A percentile compares a stretch with the other conserved stretches of the same genome.
These are phyloP conservation scores for Potamilus streckersoni DNA, from an alignment of 1,140 invertebrate species.

Conservation along the genomic window DNA sequence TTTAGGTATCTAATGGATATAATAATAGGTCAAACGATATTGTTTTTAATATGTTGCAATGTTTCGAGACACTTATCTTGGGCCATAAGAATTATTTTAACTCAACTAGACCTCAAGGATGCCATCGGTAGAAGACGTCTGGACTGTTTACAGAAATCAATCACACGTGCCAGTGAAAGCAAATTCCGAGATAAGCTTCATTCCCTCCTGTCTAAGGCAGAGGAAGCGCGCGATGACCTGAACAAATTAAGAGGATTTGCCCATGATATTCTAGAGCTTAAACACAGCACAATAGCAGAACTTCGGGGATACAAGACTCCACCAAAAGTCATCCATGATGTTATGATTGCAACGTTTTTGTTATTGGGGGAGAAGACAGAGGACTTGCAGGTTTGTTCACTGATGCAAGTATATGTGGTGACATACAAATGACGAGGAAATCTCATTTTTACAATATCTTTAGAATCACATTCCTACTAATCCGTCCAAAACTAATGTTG, in stretches of 20 bases:
- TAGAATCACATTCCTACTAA: too few relatives aligned
- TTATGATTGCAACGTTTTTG: slow-evolving; percentile 49
- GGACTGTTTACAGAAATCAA: slow-evolving; percentile 41
- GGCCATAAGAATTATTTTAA: too few relatives aligned
- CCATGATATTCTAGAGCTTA: slow-evolving; percentile 38
- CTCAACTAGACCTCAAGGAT: slow-evolving; percentile 38
- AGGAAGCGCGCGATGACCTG: slow-evolving; percentile 37
- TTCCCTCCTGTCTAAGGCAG: slow-evolving; percentile 36
- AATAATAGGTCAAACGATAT: too few relatives aligned
- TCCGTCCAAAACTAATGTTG: too few relatives aligned
- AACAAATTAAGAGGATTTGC: slow-evolving; percentile 27
- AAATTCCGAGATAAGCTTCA: slow-evolving; percentile 31
- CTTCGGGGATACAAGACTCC: slow-evolving; percentile 45
- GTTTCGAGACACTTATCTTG: too few relatives aligned
- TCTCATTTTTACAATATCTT: too few relatives aligned
- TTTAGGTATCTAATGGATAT: too few relatives aligned
- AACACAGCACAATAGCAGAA: slow-evolving; percentile 46
- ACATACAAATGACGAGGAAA: too few relatives aligned
- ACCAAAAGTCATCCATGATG: slow-evolving; percentile 42
- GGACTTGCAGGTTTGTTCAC: slow-evolving; percentile 24
- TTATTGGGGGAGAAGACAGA: slow-evolving; percentile 39
- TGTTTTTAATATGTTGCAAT: too few relatives aligned
- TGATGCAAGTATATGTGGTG: too few relatives aligned
- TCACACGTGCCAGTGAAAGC: slow-evolving; percentile 29
- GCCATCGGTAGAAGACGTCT: slow-evolving; percentile 45